Evolutionary conservation across 2,797 vertebrate species (phyloP).

Genomic region (Dendrocincla tyrannina): DNA sequence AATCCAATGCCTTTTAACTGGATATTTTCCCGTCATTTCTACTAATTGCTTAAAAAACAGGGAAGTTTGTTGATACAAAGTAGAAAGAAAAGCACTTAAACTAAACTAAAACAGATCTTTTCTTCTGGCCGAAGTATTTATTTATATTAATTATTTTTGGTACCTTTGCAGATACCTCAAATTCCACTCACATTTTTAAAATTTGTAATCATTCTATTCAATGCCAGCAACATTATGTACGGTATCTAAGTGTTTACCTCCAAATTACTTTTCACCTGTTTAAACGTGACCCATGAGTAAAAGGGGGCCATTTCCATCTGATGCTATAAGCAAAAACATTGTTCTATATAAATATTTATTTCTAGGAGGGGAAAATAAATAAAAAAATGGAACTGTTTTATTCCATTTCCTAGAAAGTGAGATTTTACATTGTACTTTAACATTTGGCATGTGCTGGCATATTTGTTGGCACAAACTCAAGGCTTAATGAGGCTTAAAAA

Average conservation of each 20-base stretch:
- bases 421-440: neutral
- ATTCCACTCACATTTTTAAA: neutral
- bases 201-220: neutral
- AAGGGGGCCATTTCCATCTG: neutral
- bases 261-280: neutral
- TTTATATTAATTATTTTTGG: neutral
- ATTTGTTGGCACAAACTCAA: neutral
- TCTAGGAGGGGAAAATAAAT: accelerated
- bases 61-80: neutral
- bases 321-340: neutral
- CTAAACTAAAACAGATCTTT: neutral
- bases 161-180: neutral
- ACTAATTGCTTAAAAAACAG: neutral
- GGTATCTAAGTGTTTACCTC: neutral
- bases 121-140: neutral
- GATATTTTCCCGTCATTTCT: neutral
- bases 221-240: neutral
- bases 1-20: neutral
- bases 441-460: neutral
- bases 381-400: neutral
- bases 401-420: neutral
- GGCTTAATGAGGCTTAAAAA: neutral
- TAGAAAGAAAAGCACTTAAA: neutral
- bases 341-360: neutral
- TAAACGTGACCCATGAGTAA: neutral